A percentile compares a stretch with the other conserved stretches of the same genome.
Evolutionary conservation across 2,888 invertebrate species (phyloP).

Genomic region (Magallana nippona): DNA sequence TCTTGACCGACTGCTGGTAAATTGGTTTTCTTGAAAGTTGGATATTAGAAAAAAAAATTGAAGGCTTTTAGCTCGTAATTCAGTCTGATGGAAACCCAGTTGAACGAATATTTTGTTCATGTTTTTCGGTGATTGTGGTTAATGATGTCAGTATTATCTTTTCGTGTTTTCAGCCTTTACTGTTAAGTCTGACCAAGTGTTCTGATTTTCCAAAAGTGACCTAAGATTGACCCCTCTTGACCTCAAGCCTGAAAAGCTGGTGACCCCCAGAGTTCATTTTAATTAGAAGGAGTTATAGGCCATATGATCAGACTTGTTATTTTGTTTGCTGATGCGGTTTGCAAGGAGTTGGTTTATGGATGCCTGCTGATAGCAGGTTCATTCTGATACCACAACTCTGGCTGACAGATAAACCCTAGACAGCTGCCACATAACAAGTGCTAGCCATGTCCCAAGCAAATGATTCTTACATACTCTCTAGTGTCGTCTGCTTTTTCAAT

Average conservation of each 20-base stretch:
- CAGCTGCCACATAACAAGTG: not conserved
- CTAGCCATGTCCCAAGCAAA: not conserved
- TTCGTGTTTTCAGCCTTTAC: too few relatives aligned
- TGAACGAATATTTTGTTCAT: not conserved
- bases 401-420: not conserved
- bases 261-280: conserved; percentile 24
- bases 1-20: not conserved
- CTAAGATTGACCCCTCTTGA: conserved; percentile 6
- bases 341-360: not conserved
- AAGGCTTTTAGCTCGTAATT: not conserved
- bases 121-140: too few relatives aligned
- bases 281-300: conserved; percentile 4
- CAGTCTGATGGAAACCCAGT: not conserved
- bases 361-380: conserved; percentile 20
- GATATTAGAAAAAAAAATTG: not conserved
- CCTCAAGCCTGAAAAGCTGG: not conserved
- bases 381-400: not conserved
- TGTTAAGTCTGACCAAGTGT: not conserved
- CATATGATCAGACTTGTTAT: not conserved
- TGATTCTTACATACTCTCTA: not conserved
- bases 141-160: too few relatives aligned
- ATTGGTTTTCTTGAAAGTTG: conserved; percentile 1
- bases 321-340: conserved; percentile 2
- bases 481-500: not conserved
- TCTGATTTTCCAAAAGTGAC: not conserved